phyloP scores from a whole-genome alignment of 2,797 vertebrate genomes.

The Bovichtus diacanthus region DNA sequence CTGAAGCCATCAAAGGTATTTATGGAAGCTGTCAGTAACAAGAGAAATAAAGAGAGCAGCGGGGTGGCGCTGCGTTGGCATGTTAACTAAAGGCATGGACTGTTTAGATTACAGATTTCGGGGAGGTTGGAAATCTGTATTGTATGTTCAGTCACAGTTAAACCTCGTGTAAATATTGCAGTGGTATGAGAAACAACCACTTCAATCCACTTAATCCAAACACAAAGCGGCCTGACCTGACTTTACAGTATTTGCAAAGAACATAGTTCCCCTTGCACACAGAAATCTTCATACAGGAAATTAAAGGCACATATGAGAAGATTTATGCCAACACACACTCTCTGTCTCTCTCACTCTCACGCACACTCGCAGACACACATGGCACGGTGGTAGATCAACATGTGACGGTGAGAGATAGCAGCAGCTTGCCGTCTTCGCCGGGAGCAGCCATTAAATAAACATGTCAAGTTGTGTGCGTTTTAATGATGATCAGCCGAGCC shows the following conservation, averaged over 20 bases:
- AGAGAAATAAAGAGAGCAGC: slow-evolving; percentile 56
- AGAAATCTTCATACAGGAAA: slow-evolving; percentile 39
- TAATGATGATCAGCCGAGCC: slow-evolving; percentile 85
- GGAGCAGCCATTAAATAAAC: slow-evolving; percentile 87
- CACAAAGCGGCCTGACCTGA: slow-evolving; percentile 50
- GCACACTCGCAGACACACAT: slow-evolving; percentile 64
- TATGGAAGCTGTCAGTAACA: slow-evolving; percentile 60
- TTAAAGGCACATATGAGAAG: slow-evolving; percentile 57
- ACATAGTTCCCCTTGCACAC: background rate
- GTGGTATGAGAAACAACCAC: slow-evolving; percentile 44
- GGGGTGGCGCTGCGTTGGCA: slow-evolving; percentile 51
- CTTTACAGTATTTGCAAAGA: slow-evolving; percentile 23
- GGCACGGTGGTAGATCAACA: slow-evolving; percentile 82
- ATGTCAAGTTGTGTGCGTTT: slow-evolving; percentile 85
- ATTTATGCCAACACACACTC: slow-evolving; percentile 55
- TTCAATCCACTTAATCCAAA: slow-evolving; percentile 53
- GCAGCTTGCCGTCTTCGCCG: slow-evolving; percentile 84
- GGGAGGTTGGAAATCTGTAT: slow-evolving; percentile 40
- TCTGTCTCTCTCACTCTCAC: slow-evolving; percentile 2
- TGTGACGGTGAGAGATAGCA: slow-evolving; percentile 82
- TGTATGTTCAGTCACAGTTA: slow-evolving; percentile 39
- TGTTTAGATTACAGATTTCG: slow-evolving; percentile 62
- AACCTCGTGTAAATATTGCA: slow-evolving; percentile 56
- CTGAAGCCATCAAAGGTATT: slow-evolving; percentile 64
- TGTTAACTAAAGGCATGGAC: slow-evolving; percentile 53